Evolutionary conservation across 2,888 invertebrate species (phyloP), one percentile per base, ranked within the genome.

Genomic region (Carabus problematicus): DNA sequence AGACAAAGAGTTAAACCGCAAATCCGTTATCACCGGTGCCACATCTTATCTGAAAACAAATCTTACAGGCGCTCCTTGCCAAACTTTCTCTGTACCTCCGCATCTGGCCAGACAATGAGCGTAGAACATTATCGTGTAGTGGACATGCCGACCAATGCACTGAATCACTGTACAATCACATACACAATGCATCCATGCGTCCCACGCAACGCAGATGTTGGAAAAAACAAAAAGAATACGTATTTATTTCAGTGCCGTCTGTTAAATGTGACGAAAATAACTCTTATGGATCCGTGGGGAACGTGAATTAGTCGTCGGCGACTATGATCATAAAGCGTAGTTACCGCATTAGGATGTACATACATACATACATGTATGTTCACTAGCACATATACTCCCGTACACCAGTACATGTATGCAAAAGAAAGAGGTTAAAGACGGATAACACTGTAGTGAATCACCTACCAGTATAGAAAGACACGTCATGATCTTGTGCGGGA

Each of bases 381-480:
- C 45, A 11, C 45, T 3, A 1, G 3, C 12, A n/a, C 12, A 11
- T 8, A n/a, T 45, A n/a, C n/a, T 4, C 7, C 2, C 7, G 7
- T 45, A 45, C 7, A n/a, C 7, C 2, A 3, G 7, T 45, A 12
- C 7, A 45, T 45, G 45, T n/a, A 18, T 54, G 19, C 7, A 18
- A 55, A 19, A 39, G 47, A 58, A 67, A 59, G 66, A 67, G 66
- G 66, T 74, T 64, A 71, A 72, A 67, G 67, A 62, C 40, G 52
- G 56, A 61, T 52, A 70, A 73, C 59, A 59, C 45, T 45, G 12
- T 64, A 12, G 79, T 81, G 78, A 79, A 78, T 80, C 80, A 84
- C 85, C 87, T 89, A 91, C 91, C 90, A 89, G 86, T 85, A 91
- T 88, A 80, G 91, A 89, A 80, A 91, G 87, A 86, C 91, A 91